These are phyloP conservation scores for Orchestes rusci DNA, from an alignment of 2,888 invertebrate species.

Conservation along the genomic window DNA sequence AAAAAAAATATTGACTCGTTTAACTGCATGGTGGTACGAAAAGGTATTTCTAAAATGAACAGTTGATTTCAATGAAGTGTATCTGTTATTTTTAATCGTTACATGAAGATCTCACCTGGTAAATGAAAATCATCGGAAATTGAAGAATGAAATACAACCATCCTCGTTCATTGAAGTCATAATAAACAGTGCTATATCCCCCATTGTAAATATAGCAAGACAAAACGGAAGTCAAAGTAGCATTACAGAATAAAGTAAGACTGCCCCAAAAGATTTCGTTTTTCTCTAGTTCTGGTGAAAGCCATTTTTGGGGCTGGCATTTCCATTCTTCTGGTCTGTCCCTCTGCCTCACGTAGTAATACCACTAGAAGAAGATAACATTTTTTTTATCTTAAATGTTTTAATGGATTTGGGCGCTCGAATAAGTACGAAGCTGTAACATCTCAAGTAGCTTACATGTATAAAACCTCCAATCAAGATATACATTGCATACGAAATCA, in stretches of 20 bases:
- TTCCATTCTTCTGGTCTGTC: slow-evolving; percentile 63
- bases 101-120: slow-evolving; percentile 47
- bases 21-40: not conserved
- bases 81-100: slow-evolving; percentile 1
- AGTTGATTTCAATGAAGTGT: not conserved
- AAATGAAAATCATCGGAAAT: slow-evolving; percentile 57
- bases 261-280: slow-evolving; percentile 62
- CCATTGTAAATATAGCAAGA: slow-evolving; percentile 62
- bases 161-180: slow-evolving; percentile 53
- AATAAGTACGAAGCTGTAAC: too few relatives aligned
- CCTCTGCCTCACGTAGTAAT: slow-evolving; percentile 58
- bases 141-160: slow-evolving; percentile 61
- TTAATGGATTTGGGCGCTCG: too few relatives aligned
- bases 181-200: slow-evolving; percentile 60
- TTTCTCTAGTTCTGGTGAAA: slow-evolving; percentile 57
- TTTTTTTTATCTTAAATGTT: too few relatives aligned
- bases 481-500: slow-evolving; percentile 54
- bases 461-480: slow-evolving; percentile 60
- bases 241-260: slow-evolving; percentile 50
- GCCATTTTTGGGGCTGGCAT: slow-evolving; percentile 63
- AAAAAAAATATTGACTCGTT: not conserved
- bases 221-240: slow-evolving; percentile 52
- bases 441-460: slow-evolving; percentile 50
- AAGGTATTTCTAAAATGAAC: not conserved
- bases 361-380: slow-evolving; percentile 55